Conservation (phyloP, 2,113 vertebrate species). For the Erythrolamprus reginae region DNA sequence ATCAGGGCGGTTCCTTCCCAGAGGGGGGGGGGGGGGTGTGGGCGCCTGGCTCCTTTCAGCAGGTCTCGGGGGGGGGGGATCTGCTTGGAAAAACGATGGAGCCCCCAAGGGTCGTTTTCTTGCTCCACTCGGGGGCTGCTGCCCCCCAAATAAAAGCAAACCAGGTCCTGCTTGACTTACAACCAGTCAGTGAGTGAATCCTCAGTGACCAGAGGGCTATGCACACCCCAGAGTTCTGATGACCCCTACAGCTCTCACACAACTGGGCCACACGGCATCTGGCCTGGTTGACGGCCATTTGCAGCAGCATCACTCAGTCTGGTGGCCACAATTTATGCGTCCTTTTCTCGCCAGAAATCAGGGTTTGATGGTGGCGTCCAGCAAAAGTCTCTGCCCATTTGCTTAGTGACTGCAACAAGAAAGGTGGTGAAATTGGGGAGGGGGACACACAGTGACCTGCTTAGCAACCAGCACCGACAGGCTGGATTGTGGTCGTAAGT, state of each 20-base stretch:
- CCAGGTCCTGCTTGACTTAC: neutral
- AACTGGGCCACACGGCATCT: neutral
- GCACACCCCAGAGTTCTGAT: neutral
- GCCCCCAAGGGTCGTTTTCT: neutral
- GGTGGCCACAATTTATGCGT: no score
- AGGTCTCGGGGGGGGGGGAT: neutral
- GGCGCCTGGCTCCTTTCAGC: no score
- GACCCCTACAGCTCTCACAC: neutral
- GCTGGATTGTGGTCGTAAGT: no score
- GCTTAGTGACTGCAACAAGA: no score
- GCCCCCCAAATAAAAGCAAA: neutral
- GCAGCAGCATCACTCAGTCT: no score
- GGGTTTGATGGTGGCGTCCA: no score
- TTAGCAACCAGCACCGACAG: no score
- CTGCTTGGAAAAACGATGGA: neutral
- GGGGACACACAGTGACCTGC: no score
- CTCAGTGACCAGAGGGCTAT: neutral
- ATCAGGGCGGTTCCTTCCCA: accelerated
- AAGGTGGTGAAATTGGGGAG: no score
- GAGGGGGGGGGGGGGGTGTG: accelerated
- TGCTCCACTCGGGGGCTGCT: neutral
- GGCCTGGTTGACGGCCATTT: neutral
- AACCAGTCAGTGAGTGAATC: neutral
- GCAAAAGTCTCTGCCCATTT: no score
- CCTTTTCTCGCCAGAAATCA: no score